These are phyloP conservation scores for Isaurus tuberculatus DNA, from an alignment of 92 coral and sea anemone species.

Conservation along the genomic window DNA sequence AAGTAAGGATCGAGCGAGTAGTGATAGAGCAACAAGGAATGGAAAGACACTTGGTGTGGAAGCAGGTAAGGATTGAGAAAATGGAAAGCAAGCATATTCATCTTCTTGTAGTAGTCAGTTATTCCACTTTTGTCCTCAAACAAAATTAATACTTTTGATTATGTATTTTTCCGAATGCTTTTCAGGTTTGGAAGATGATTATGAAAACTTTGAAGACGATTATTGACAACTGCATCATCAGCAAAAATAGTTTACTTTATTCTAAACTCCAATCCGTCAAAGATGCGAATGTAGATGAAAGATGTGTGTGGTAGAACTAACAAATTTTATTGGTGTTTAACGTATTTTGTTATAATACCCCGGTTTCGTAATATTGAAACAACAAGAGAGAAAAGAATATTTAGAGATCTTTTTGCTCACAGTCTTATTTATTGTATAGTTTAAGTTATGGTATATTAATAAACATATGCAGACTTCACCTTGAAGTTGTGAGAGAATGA, in stretches of 20 bases:
- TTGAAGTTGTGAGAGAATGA: too few relatives aligned
- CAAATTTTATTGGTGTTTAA: too few relatives aligned
- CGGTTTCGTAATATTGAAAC: too few relatives aligned
- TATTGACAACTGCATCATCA: constrained; percentile 42
- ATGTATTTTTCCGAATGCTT: neutral
- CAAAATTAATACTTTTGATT: neutral
- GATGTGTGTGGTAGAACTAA: neutral
- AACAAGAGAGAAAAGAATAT: too few relatives aligned
- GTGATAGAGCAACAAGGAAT: neutral
- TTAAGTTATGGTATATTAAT: too few relatives aligned
- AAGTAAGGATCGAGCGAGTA: neutral
- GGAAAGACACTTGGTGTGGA: too few relatives aligned
- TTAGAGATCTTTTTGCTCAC: too few relatives aligned
- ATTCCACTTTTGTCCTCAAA: neutral
- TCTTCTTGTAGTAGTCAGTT: neutral
- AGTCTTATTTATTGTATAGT: too few relatives aligned
- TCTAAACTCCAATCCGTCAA: neutral
- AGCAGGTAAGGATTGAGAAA: neutral
- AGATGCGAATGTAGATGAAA: neutral
- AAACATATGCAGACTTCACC: too few relatives aligned
- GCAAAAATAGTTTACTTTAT: neutral
- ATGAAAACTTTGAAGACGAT: constrained; percentile 83
- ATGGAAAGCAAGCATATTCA: too few relatives aligned
- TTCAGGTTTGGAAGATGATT: constrained; percentile 82
- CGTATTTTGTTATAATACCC: too few relatives aligned